Percentiles rank a stretch among this genome's conserved stretches.
Conservation (phyloP, 2,113 vertebrate genomes). For the Lepus timidus region DNA sequence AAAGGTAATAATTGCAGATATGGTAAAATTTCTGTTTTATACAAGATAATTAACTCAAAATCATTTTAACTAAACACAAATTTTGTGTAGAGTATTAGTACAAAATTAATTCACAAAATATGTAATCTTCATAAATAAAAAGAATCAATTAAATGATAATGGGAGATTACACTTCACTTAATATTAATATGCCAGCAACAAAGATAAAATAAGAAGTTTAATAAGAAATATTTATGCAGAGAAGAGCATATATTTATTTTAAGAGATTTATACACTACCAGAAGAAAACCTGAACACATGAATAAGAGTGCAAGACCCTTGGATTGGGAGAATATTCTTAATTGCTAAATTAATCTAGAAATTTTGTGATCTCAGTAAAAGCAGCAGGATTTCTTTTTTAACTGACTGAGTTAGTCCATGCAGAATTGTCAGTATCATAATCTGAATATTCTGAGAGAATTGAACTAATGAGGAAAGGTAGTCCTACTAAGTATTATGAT, state of each 20-base stretch:
- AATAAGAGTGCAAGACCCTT: background rate
- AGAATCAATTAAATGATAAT: background rate
- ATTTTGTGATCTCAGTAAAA: no score
- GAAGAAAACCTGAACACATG: no score
- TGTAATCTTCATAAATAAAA: background rate
- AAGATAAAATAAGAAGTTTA: background rate
- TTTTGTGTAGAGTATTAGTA: background rate
- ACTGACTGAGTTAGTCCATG: background rate
- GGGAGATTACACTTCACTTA: background rate
- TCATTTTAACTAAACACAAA: no score
- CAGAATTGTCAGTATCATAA: background rate
- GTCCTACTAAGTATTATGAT: background rate
- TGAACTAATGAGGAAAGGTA: background rate
- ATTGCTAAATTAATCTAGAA: background rate
- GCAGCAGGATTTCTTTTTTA: background rate
- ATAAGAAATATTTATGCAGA: background rate
- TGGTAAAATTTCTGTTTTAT: background rate
- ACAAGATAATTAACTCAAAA: no score
- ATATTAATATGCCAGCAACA: background rate
- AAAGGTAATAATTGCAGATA: no score
- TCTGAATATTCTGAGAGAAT: background rate
- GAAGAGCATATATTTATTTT: background rate
- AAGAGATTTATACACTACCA: no score
- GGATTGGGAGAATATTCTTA: no score
- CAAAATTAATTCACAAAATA: background rate